A percentile compares a stretch with the other conserved stretches of the same genome.
Evolutionary conservation across 2,888 invertebrate genomes (phyloP).

Genomic region (Pardosa pseudoannulata): DNA sequence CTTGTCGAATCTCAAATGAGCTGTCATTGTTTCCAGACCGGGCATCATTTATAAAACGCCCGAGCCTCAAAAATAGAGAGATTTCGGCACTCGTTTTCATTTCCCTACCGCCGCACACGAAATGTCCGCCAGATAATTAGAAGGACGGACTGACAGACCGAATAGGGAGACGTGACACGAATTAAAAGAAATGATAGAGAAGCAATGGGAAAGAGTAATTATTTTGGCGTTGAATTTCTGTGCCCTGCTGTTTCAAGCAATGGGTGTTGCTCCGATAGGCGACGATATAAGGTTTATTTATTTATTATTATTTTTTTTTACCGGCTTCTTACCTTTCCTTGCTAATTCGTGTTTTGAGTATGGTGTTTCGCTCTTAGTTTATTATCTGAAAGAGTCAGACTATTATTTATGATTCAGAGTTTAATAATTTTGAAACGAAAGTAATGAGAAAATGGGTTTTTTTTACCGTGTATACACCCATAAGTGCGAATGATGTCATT

Average conservation of each 20-base stretch:
- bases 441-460: no score
- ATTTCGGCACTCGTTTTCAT: conserved; percentile 69
- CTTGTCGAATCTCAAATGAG: conserved; percentile 71
- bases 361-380: neutral
- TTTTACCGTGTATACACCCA: no score
- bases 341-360: no score
- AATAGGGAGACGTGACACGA: conserved; percentile 58
- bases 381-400: neutral
- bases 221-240: conserved; percentile 20
- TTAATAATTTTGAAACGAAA: neutral
- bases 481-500: neutral
- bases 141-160: conserved; percentile 67
- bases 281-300: neutral
- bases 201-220: conserved; percentile 62
- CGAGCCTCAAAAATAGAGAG: conserved; percentile 67
- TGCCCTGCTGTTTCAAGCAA: neutral
- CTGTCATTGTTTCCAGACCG: conserved; percentile 70
- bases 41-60: conserved; percentile 69
- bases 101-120: conserved; percentile 43
- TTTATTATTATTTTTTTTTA: no score
- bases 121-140: conserved; percentile 70
- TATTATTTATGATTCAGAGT: neutral
- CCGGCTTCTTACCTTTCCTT: no score
- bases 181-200: conserved; percentile 30
- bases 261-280: neutral